A percentile compares a stretch with the other conserved stretches of the same genome.
Evolutionary conservation across 2,888 invertebrate species (phyloP).

Genomic region (Himalopsyche tibetana): DNA sequence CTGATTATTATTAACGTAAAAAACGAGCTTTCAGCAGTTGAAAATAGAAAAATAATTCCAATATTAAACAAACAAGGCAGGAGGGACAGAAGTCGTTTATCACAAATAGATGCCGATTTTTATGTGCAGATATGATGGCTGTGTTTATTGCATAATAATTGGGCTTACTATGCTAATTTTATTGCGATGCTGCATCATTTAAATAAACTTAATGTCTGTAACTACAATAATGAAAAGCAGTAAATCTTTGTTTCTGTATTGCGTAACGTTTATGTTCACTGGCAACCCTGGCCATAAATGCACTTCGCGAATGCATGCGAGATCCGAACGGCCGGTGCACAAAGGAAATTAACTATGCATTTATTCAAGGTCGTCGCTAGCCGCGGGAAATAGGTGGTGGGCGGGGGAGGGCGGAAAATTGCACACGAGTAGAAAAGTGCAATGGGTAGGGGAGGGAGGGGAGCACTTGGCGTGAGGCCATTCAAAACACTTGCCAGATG

Average conservation of each 20-base stretch:
- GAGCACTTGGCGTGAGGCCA: slow-evolving; percentile 39
- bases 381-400: not conserved
- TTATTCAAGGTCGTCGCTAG: slow-evolving; percentile 59
- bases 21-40: too few species aligned
- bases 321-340: slow-evolving; percentile 41
- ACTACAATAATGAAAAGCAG: too few species aligned
- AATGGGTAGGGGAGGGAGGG: not conserved
- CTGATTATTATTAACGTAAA: too few species aligned
- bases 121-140: too few species aligned
- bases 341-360: slow-evolving; percentile 62
- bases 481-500: slow-evolving; percentile 1
- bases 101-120: too few species aligned
- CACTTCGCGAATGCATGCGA: not conserved
- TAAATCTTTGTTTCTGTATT: not conserved
- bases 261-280: not conserved
- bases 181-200: too few species aligned
- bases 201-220: too few species aligned
- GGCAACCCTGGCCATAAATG: not conserved
- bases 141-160: too few species aligned
- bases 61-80: too few species aligned
- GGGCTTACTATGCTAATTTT: too few species aligned
- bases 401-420: not conserved
- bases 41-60: too few species aligned
- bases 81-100: too few species aligned
- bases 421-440: slow-evolving; percentile 32